Base-by-base conservation (phyloP, 2,113 vertebrate genomes). In the Chrysemys picta region DNA sequence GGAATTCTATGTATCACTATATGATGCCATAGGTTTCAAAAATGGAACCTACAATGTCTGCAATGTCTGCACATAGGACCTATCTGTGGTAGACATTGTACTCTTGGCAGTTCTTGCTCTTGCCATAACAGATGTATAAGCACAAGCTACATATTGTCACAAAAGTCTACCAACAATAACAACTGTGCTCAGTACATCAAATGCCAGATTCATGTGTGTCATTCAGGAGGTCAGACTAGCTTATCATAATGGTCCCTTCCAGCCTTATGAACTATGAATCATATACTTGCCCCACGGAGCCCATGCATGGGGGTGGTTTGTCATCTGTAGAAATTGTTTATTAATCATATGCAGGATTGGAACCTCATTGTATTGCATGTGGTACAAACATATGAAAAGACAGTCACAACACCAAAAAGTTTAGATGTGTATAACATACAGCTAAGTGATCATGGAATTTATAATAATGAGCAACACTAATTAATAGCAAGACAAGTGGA, bases 401-500 rank as follows among this genome's bases (percentile, higher is more conserved):
- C 31, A 75, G 53, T 65, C 56, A 0, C 11, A 24, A 78, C 5
- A 0, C 0, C 5, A 87, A 90, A 88, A 82, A 10, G 3, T 82
- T n/a, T 82, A 31, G 35, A 56, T 52, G 4, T 31, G 6, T 4
- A 6, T 47, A 87, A 87, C 42, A 19, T 1, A 50, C 0, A 91
- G 54, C 10, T 25, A 62, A 93, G 80, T 45, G 10, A 4, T 38
- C n/a, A 10, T 35, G 31, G 49, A 91, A 35, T 29, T 62, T 87
- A 80, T 83, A 80, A 53, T 11, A 49, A 10, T 2, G 9, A 94
- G n/a, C 5, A 62, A 29, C 57, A 14, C 27, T 90, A 91, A 89
- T 52, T 69, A 17, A 3, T 82, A 21, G 52, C 75, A 83, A 31
- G 21, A 80, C 25, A 88, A 88, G 31, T 24, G 91, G 79, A 90